These are phyloP conservation scores for Chionoecetes opilio DNA, from an alignment of 1,140 invertebrate species.

Conservation along the genomic window DNA sequence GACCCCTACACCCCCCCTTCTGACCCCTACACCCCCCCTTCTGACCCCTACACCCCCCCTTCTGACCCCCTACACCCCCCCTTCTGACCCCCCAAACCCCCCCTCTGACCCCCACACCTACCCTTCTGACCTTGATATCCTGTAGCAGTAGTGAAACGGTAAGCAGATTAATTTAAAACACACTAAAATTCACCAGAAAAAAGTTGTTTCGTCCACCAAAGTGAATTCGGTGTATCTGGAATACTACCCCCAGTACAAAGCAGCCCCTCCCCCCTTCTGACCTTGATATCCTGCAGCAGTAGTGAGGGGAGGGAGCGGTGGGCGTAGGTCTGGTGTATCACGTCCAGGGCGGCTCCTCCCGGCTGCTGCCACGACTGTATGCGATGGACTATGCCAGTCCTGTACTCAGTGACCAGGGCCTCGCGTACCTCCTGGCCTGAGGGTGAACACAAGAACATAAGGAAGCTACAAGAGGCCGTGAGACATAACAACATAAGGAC, in stretches of 20 bases:
- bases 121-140: conserved; percentile 70
- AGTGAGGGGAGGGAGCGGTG: conserved; percentile 89
- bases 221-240: no score
- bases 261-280: neutral
- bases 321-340: conserved; percentile 90
- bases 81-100: no score
- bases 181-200: no score
- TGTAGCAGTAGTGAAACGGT: conserved; percentile 83
- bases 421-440: conserved; percentile 79
- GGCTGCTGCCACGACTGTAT: conserved; percentile 86
- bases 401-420: conserved; percentile 84
- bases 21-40: no score
- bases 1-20: no score
- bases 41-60: no score
- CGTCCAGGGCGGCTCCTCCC: conserved; percentile 87
- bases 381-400: conserved; percentile 88
- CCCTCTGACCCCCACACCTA: no score
- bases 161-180: no score
- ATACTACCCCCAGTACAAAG: neutral
- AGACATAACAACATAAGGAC: no score
- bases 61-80: no score
- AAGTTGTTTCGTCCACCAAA: no score
- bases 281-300: conserved; percentile 78
- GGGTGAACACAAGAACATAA: neutral
- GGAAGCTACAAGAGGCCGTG: no score